Evolutionary conservation across 2,797 vertebrate species (phyloP).

Genomic region (Rhynchotus rufescens): DNA sequence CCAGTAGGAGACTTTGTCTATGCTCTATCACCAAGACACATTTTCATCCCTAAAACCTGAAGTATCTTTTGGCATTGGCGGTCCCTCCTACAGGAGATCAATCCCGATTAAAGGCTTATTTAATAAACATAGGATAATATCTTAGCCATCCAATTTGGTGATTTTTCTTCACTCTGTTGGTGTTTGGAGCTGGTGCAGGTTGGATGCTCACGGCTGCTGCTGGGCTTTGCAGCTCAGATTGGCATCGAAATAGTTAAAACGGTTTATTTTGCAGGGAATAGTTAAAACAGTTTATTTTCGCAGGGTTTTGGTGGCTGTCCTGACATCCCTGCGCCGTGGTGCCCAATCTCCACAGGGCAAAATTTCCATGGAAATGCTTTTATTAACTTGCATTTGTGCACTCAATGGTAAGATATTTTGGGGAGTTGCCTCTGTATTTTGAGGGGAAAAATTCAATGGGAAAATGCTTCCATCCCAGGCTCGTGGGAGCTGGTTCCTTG

Average conservation of each 20-base stretch:
- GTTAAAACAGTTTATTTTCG: too few species aligned
- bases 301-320: neutral
- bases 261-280: too few species aligned
- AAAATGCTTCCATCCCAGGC: neutral
- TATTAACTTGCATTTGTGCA: neutral
- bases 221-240: neutral
- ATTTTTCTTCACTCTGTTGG: neutral
- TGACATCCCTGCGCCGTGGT: too few species aligned
- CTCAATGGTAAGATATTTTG: neutral
- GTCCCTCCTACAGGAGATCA: neutral
- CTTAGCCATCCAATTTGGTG: neutral
- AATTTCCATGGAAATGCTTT: neutral
- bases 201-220: neutral
- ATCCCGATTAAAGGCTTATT: neutral
- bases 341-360: neutral
- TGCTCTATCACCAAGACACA: neutral
- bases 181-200: too few species aligned
- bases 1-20: neutral
- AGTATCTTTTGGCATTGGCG: neutral
- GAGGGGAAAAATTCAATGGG: neutral
- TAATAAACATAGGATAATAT: neutral
- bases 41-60: neutral
- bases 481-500: neutral
- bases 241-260: neutral
- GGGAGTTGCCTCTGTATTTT: neutral